Conservation (phyloP, 2,797 vertebrate genomes). For the Muraenolepis orangiensis region DNA sequence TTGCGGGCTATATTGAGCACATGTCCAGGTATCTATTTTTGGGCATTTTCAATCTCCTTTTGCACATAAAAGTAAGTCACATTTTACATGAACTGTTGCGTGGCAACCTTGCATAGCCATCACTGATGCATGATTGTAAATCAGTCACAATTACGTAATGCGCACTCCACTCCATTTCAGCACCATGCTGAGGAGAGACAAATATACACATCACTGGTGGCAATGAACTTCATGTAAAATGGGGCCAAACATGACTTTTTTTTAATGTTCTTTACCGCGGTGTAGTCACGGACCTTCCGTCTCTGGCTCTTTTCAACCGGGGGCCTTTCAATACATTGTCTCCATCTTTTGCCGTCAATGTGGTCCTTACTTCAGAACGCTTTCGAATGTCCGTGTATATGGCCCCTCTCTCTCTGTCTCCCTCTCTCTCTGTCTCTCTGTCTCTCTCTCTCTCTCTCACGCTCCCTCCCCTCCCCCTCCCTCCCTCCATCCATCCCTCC, state of each 20-base stretch:
- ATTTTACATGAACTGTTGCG: constrained; percentile 45
- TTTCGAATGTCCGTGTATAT: constrained; percentile 42
- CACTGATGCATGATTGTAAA: constrained; percentile 4
- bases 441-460: not conserved
- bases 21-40: constrained; percentile 1
- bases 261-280: constrained; percentile 20
- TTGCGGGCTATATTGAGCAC: not conserved
- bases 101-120: not conserved
- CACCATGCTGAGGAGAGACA: not conserved
- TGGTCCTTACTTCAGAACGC: constrained; percentile 48
- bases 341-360: constrained; percentile 43
- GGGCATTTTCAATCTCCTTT: constrained; percentile 18
- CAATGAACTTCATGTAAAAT: constrained; percentile 53
- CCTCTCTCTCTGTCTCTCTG: constrained; percentile 40
- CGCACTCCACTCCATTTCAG: constrained; percentile 5
- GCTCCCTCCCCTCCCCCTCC: constrained; percentile 21
- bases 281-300: constrained; percentile 49
- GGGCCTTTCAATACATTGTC: constrained; percentile 38
- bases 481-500: constrained; percentile 42
- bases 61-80: constrained; percentile 35
- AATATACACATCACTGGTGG: not conserved
- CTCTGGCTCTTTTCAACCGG: constrained; percentile 43
- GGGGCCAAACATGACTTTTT: constrained; percentile 34
- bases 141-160: not conserved
- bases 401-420: constrained; percentile 50